Conservation (phyloP, 2,113 vertebrate species). For the Glaucomys volans region DNA sequence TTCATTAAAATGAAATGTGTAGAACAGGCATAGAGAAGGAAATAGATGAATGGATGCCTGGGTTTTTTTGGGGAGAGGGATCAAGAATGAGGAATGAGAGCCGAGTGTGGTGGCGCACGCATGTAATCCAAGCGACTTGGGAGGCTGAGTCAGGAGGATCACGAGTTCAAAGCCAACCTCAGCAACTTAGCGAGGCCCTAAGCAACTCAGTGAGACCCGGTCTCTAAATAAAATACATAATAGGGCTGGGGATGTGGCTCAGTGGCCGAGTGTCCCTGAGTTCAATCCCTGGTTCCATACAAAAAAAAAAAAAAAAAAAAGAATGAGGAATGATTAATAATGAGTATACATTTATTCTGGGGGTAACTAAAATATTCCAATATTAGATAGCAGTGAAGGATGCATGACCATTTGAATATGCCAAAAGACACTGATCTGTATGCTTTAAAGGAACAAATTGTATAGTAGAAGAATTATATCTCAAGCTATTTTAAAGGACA, state of each 20-base stretch:
- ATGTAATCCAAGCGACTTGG: no score
- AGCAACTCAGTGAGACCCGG: no score
- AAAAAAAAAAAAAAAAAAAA: no score
- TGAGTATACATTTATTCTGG: background rate
- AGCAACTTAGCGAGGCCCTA: no score
- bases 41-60: background rate
- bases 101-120: no score
- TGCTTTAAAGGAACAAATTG: background rate
- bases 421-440: background rate
- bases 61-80: fast-evolving
- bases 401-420: background rate
- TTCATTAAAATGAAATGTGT: background rate
- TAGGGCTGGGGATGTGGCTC: no score
- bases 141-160: no score
- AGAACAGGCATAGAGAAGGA: background rate
- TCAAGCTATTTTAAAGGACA: background rate
- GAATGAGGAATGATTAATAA: background rate
- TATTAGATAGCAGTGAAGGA: background rate
- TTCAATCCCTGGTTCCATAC: no score
- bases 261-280: no score
- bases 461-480: background rate
- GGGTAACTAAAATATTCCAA: background rate
- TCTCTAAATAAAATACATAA: no score
- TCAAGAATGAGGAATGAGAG: background rate
- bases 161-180: no score